Base-by-base conservation (phyloP, 2,113 vertebrate genomes). In the Cyanoramphus novaezelandiae region DNA sequence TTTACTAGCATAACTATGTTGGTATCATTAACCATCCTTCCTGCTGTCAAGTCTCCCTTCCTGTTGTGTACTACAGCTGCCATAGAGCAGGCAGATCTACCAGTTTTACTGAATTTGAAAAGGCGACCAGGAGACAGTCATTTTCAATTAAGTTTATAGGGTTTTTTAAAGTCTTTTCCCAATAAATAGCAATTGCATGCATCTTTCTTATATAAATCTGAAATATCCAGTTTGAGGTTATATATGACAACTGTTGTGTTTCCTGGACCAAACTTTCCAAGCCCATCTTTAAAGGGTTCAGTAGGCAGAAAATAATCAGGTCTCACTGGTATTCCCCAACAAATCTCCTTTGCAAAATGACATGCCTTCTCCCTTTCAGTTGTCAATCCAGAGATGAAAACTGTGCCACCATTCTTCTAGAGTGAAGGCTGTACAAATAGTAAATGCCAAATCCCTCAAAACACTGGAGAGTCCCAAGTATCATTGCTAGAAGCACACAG, bases 161-260 rank as follows among this genome's bases (percentile, higher is more conserved):
- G 0, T 9, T 17, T 37, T 72, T 65, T 44, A 35, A 7, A 77
- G 19, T 31, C 49, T 65, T 57, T 47, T 65, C 41, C 44, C 79
- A 93, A 60, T 60, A 82, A 64, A 75, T 2, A 13, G 24, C 17
- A 89, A 19, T 39, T 35, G 6, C 0, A 0, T 65, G 14, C n/a
- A 44, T 59, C 69, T 31, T 84, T 17, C 49, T 77, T 11, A 2
- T 9, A 52, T 75, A 82, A 87, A 90, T n/a, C 28, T 53, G 28
- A 87, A 92, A 44, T 46, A 93, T 3, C 12, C 65, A 90, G 29
- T 15, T 41, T 7, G 18, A 53, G 41, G 24, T 52, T 70, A 59
- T 31, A 47, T 17, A 43, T 24, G 50, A 27, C 6, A 12, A 39
- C 47, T 59, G 19, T 20, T 4, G 2, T 0, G 0, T 27, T 86